A percentile compares a stretch with the other conserved stretches of the same genome.
Conservation (phyloP, 1,140 invertebrate genomes). For the Neodiprion lecontei region DNA sequence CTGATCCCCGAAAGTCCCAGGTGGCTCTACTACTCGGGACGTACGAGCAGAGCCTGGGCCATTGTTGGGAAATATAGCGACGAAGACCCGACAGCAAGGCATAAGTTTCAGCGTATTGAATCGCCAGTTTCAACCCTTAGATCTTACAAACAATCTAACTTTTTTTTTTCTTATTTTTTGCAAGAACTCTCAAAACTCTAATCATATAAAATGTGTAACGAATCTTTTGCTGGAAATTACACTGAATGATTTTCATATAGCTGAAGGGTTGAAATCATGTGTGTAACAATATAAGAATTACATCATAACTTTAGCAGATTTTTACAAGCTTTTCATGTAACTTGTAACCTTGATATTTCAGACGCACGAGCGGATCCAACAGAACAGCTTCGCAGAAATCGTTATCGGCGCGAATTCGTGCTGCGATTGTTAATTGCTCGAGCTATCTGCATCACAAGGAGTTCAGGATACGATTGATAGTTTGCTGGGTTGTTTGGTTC, state of each 20-base stretch:
- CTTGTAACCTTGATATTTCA: neutral
- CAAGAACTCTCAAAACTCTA: no score
- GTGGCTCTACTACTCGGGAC: slow-evolving; percentile 48
- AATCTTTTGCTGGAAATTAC: no score
- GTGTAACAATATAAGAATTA: no score
- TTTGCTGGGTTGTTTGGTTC: slow-evolving; percentile 49
- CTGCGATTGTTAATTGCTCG: neutral
- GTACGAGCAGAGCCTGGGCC: slow-evolving; percentile 39
- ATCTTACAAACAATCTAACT: slow-evolving; percentile 37
- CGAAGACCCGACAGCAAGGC: neutral
- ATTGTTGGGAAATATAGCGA: slow-evolving; percentile 34
- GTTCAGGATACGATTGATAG: slow-evolving; percentile 41
- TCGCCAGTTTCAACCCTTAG: slow-evolving; percentile 26
- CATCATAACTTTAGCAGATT: no score
- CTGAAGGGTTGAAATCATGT: no score
- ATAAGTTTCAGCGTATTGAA: slow-evolving; percentile 46
- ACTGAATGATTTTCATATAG: no score
- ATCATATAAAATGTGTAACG: no score
- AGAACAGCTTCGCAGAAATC: neutral
- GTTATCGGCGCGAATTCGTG: neutral
- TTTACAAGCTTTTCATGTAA: no score
- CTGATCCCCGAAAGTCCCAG: slow-evolving; percentile 54
- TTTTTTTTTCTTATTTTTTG: no score
- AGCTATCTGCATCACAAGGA: slow-evolving; percentile 5
- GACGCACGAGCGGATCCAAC: neutral